phyloP scores from a whole-genome alignment of 2,888 invertebrate species.

The Hydraecia micacea region DNA sequence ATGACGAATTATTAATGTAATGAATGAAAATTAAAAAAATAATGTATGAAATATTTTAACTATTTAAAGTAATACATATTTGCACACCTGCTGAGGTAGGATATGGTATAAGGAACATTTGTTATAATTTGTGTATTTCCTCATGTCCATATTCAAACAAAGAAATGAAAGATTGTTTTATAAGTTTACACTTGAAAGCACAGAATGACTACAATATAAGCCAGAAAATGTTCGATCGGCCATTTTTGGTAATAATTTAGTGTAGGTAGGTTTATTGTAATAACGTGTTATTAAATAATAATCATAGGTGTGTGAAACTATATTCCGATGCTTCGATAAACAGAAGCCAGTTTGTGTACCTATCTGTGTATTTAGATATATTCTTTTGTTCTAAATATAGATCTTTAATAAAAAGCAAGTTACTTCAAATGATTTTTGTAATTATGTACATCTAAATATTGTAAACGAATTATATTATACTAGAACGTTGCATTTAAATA shows the following conservation, averaged over 20 bases:
- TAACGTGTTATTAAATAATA: background rate
- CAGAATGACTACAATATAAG: background rate
- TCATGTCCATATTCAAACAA: background rate
- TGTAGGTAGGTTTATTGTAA: background rate
- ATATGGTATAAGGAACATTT: background rate
- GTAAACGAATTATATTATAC: background rate
- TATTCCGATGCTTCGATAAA: conserved; percentile 23
- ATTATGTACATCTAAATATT: conserved; percentile 4
- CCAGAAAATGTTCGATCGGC: background rate
- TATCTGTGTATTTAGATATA: conserved; percentile 1
- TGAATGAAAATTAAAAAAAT: background rate
- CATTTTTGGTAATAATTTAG: background rate
- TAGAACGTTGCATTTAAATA: background rate
- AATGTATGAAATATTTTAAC: background rate
- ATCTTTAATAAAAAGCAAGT: conserved; percentile 1
- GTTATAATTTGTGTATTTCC: background rate
- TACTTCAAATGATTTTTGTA: background rate
- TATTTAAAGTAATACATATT: background rate
- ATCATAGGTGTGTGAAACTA: conserved; percentile 1
- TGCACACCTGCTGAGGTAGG: background rate
- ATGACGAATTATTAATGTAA: background rate
- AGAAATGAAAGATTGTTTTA: background rate
- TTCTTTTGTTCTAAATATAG: conserved; percentile 25
- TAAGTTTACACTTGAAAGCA: background rate
- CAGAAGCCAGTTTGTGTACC: conserved; percentile 22